Conservation (phyloP, 1,140 invertebrate genomes). For the Latrodectus geometricus region DNA sequence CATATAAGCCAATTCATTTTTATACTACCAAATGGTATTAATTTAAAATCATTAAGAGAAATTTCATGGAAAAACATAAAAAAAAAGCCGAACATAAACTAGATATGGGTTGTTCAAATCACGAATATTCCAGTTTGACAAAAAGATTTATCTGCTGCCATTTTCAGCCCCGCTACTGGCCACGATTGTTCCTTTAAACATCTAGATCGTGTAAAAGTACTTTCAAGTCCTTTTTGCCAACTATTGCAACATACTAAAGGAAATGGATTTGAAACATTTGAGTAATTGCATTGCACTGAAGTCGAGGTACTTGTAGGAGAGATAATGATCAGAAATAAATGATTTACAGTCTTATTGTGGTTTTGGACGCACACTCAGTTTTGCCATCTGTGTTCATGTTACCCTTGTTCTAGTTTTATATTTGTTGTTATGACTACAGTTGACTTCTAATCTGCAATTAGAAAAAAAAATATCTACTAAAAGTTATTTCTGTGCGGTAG, state of each 20-base stretch:
- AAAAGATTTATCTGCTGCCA: background rate
- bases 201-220: background rate
- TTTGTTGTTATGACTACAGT: background rate
- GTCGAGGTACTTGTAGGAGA: slow-evolving; percentile 1
- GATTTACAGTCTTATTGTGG: background rate
- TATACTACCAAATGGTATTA: too few relatives aligned
- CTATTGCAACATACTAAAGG: background rate
- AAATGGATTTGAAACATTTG: slow-evolving; percentile 1
- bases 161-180: background rate
- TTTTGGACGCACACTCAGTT: background rate
- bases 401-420: too few relatives aligned
- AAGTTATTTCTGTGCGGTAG: too few relatives aligned
- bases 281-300: background rate
- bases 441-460: background rate
- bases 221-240: slow-evolving; percentile 11
- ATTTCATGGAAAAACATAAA: too few relatives aligned
- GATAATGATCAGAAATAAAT: background rate
- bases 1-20: too few relatives aligned
- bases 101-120: background rate
- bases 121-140: background rate
- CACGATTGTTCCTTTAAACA: background rate
- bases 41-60: too few relatives aligned
- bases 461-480: too few relatives aligned
- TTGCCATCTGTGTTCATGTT: background rate
- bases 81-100: too few relatives aligned